phyloP scores from a whole-genome alignment of 2,113 vertebrate species.

The Larimichthys crocea region DNA sequence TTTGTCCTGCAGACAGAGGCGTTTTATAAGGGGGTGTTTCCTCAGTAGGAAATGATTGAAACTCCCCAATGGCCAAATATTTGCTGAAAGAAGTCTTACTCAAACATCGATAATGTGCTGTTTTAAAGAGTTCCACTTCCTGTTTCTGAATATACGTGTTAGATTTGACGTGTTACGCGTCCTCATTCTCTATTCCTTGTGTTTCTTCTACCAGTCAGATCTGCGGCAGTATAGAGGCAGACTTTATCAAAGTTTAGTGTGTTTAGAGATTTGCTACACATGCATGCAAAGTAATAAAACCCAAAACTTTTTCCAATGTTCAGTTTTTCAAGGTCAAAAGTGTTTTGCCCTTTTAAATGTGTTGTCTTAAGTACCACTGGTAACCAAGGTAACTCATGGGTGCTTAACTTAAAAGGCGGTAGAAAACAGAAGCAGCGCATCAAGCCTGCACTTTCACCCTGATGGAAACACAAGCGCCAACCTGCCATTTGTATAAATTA shows the following conservation, averaged over 20 bases:
- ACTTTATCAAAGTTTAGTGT: background rate
- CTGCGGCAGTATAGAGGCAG: background rate
- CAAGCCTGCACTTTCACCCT: constrained; percentile 1
- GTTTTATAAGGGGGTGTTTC: constrained; percentile 15
- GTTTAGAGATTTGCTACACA: background rate
- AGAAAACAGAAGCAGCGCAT: constrained; percentile 14
- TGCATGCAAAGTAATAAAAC: constrained; percentile 9
- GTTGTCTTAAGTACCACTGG: background rate
- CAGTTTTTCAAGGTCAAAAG: constrained; percentile 17
- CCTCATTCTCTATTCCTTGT: background rate
- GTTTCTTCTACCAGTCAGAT: background rate
- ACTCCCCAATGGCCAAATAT: background rate
- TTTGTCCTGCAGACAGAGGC: constrained; percentile 87
- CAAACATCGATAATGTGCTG: background rate
- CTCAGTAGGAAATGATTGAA: constrained; percentile 1
- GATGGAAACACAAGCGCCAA: background rate
- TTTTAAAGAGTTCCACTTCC: background rate
- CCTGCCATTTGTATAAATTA: constrained; percentile 10
- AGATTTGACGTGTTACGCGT: background rate
- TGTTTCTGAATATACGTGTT: background rate
- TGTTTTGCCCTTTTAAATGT: constrained; percentile 1
- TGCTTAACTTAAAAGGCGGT: background rate
- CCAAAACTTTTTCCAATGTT: background rate
- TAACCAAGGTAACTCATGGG: constrained; percentile 40
- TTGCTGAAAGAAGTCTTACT: background rate